Base-by-base conservation (phyloP, 2,113 vertebrate species). In the Cepphus grylle region DNA sequence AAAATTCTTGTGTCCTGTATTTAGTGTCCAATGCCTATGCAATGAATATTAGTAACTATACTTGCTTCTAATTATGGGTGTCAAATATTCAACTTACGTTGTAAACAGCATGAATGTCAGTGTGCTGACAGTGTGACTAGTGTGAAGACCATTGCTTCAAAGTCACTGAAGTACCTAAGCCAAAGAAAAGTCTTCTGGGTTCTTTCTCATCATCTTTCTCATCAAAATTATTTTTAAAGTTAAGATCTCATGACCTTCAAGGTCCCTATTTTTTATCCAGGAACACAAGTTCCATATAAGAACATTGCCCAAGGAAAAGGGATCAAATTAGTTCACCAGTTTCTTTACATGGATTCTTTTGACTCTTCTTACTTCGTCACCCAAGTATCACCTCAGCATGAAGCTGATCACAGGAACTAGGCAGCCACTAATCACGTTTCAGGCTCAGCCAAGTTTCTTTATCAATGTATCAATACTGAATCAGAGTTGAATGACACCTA, bases 381-480 rank as follows among this genome's bases (percentile, higher is more conserved):
- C 47, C 47, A 71, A 79, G 43, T 26, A 50, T 34, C 1, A 5
- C 29, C 43, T 52, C 52, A 79, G 73, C 42, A 53, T 20, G 84
- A 87, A 93, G 77, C 21, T 52, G 52, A 84, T 65, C 47, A 74
- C 34, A 58, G 9, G 32, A 87, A 69, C 62, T 52, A 85, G 43
- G 34, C 38, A 93, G 61, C 8, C 36, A 72, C 66, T 69, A 72
- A 72, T 47, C 40, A 49, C 15, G 8, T 79, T 90, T 91, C 53
- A 72, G 3, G 3, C 32, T 91, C 43, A 78, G 71, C 11, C n/a
- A 88, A 78, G 38, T 86, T 96, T 90, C 82, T 90, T 88, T 80
- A 94, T 82, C 87, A 73, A 79, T 82, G 16, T 90, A 86, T 77
- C 92, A 88, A 32, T 80, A 70, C 79, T 45, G 76, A 93, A 86